phyloP scores from a whole-genome alignment of 2,888 invertebrate genomes.

The Mongoloraphidia duomilia region DNA sequence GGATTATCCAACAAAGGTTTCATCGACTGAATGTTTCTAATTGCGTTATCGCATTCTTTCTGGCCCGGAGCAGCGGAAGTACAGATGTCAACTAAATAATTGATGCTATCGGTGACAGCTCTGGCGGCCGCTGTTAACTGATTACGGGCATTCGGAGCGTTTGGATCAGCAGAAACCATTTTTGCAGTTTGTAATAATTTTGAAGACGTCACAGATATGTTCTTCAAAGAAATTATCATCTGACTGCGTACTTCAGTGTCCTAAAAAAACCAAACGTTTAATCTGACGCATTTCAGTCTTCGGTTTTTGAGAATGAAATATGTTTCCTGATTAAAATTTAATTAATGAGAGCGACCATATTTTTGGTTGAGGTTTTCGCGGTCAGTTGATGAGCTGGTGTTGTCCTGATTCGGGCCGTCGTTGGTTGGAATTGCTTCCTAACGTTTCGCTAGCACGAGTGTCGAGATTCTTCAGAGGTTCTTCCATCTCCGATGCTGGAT shows the following conservation, averaged over 20 bases:
- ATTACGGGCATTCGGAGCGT: conserved; percentile 81
- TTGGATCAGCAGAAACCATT: conserved; percentile 77
- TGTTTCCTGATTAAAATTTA: neutral
- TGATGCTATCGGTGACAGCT: conserved; percentile 85
- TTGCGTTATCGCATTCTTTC: conserved; percentile 92
- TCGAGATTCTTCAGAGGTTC: too few species aligned
- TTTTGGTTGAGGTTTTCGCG: too few species aligned
- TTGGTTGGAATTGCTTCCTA: too few species aligned
- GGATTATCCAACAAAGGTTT: conserved; percentile 72
- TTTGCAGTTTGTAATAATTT: conserved; percentile 79
- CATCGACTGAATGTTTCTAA: conserved; percentile 79
- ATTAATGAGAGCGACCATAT: too few species aligned
- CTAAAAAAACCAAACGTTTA: conserved; percentile 22
- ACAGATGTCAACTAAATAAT: conserved; percentile 73
- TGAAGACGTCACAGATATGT: conserved; percentile 75
- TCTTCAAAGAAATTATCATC: conserved; percentile 76
- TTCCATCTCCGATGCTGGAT: too few species aligned
- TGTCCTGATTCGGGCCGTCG: too few species aligned
- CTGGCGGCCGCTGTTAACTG: conserved; percentile 76
- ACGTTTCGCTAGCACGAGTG: too few species aligned
- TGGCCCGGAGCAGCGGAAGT: conserved; percentile 88
- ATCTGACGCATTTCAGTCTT: neutral
- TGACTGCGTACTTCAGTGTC: conserved; percentile 61
- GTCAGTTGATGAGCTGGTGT: too few species aligned
- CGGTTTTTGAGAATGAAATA: neutral